A percentile compares a stretch with the other conserved stretches of the same genome.
Evolutionary conservation across 2,797 vertebrate genomes (phyloP).

Genomic region (Enteromius trimaculatus): DNA sequence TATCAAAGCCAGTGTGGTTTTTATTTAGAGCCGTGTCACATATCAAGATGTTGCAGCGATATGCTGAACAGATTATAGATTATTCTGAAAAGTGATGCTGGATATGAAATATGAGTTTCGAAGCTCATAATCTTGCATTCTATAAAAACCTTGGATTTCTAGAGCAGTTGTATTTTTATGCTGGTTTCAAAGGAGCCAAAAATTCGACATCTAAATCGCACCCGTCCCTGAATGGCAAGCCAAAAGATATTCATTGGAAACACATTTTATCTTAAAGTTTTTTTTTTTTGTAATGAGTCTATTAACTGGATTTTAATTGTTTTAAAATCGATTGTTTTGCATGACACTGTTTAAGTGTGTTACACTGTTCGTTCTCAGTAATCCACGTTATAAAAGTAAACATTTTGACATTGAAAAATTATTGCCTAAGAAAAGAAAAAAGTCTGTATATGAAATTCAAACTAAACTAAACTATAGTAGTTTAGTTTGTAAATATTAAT

Average conservation of each 20-base stretch:
- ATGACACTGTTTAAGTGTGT: not conserved
- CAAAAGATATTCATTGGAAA: slow-evolving; percentile 11
- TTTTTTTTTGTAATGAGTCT: not conserved
- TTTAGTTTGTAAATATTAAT: not conserved
- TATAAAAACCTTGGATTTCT: slow-evolving; percentile 26
- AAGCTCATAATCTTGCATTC: slow-evolving; percentile 30
- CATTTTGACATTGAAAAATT: not conserved
- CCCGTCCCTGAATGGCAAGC: not conserved
- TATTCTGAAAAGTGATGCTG: slow-evolving; percentile 29
- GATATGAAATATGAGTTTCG: slow-evolving; percentile 35
- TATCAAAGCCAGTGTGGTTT: slow-evolving; percentile 57
- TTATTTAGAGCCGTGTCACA: slow-evolving; percentile 28
- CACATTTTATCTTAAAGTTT: not conserved
- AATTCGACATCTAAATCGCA: slow-evolving; percentile 27
- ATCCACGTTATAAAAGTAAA: not conserved
- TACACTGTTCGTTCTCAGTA: not conserved
- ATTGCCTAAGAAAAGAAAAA: not conserved
- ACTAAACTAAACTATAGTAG: not conserved
- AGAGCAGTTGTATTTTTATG: slow-evolving; percentile 5
- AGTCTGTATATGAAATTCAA: not conserved
- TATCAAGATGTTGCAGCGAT: slow-evolving; percentile 32
- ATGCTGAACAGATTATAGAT: slow-evolving; percentile 26
- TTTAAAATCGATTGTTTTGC: not conserved
- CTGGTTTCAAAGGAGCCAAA: slow-evolving; percentile 13
- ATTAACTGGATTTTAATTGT: not conserved